phyloP scores from a whole-genome alignment of 2,113 vertebrate genomes.

The Ophthalmolycus amberensis region DNA sequence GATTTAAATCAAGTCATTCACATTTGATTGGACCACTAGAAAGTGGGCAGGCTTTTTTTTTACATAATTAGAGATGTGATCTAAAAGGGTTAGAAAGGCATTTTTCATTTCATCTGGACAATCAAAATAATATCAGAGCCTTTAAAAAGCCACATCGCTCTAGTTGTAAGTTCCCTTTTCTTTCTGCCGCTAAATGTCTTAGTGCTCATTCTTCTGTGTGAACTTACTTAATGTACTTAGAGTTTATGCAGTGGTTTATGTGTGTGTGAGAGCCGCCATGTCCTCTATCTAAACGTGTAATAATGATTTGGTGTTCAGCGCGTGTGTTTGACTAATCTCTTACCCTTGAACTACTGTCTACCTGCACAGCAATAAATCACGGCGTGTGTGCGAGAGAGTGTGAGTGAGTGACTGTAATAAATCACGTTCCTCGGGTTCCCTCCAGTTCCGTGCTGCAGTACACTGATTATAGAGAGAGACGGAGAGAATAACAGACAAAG shows the following conservation, averaged over 20 bases:
- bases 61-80: background rate
- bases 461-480: constrained; percentile 46
- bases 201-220: background rate
- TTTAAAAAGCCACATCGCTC: background rate
- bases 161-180: background rate
- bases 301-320: constrained; percentile 64
- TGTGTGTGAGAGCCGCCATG: constrained; percentile 5
- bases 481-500: background rate
- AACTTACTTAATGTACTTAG: background rate
- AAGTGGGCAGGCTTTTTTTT: background rate
- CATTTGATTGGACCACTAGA: background rate
- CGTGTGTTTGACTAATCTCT: constrained; percentile 58
- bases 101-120: background rate
- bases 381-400: constrained; percentile 19
- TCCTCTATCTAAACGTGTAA: constrained; percentile 49
- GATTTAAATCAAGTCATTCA: background rate
- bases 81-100: background rate
- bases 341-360: constrained; percentile 67
- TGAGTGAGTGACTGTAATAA: constrained; percentile 65
- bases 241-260: background rate
- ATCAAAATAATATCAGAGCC: background rate
- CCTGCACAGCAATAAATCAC: constrained; percentile 66
- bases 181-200: background rate
- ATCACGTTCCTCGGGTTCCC: constrained; percentile 59
- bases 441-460: constrained; percentile 40